Evolutionary conservation across 2,888 invertebrate genomes (phyloP).

Genomic region (Drosophila nigritarsus): DNA sequence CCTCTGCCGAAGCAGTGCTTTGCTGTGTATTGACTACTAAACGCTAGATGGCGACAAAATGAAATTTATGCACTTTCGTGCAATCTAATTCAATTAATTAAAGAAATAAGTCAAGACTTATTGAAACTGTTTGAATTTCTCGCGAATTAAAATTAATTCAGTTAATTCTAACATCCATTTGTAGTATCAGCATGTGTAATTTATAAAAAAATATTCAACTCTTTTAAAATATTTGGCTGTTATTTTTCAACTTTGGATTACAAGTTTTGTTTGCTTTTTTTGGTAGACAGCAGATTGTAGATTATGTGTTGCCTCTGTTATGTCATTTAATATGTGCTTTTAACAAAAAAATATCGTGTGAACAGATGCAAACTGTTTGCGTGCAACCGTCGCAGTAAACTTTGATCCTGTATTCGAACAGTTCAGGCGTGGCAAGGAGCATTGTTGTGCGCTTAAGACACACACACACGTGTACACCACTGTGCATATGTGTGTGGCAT

Average conservation of each 20-base stretch:
- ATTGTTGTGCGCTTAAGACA: constrained; percentile 70
- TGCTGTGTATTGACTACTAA: fast-evolving
- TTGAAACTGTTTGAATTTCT: neutral
- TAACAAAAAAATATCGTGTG: constrained; percentile 45
- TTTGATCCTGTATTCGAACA: constrained; percentile 64
- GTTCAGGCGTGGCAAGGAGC: constrained; percentile 64
- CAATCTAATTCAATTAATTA: neutral
- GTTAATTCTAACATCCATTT: neutral
- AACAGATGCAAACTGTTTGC: constrained; percentile 49
- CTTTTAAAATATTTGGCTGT: neutral
- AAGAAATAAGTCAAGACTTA: neutral
- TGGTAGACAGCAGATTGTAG: neutral
- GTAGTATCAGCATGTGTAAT: neutral
- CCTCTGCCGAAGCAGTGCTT: neutral
- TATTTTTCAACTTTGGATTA: neutral
- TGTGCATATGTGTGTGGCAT: neutral
- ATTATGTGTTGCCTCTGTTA: neutral
- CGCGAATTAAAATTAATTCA: too few relatives aligned
- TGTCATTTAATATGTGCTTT: neutral
- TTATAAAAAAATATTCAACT: neutral
- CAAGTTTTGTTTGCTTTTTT: neutral
- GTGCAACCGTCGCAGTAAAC: constrained; percentile 22
- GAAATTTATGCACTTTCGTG: neutral
- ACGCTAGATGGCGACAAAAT: constrained; percentile 25
- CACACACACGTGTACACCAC: constrained; percentile 12